Base-by-base conservation (phyloP, 2,888 invertebrate genomes). In the Drosophila tripunctata region DNA sequence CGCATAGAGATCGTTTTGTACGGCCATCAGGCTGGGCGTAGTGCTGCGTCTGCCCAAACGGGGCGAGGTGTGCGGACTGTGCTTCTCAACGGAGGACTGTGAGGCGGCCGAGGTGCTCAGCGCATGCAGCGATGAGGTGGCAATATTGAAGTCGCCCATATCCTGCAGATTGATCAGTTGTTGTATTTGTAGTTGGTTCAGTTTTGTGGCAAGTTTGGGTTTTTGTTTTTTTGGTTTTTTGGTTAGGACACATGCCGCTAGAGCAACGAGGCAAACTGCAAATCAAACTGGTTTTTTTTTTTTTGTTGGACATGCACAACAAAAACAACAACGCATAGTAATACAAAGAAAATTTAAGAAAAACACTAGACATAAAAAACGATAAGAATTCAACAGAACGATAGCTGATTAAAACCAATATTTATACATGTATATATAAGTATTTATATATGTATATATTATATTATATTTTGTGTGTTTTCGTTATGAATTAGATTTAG, bases 121-220 rank as follows among this genome's bases (percentile, higher is more conserved):
- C 2, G 93, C 93, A 74, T 93, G 94, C 63, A 94, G 92, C 1
- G 93, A 93, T 2, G 94, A 94, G 2, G 94, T 94, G 0, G 94
- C 94, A 10, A 94, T 93, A 90, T 94, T 94, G 91, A 94, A 94
- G 68, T 89, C 94, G 10, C 93, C 93, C 68, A 90, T 88, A 69
- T 94, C 94, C 94, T 94, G 67, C 58, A 65, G 69, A n/a, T n/a
- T n/a, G n/a, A n/a, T n/a, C n/a, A n/a, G 45, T 48, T 47, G 57
- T 27, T 54, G 19, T 38, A 47, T 50, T 63, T 36, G 52, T 38
- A 35, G 54, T 24, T 17, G 55, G 57, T 67, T 67, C 65, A 70
- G 27, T 54, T 52, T 47, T 36, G 47, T 4, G 12, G 10, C n/a
- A 7, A 10, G 17, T 44, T 50, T 31, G 27, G 8, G n/a, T 21